Base-by-base conservation (phyloP, 2,797 vertebrate species). In the Pantherophis alleghaniensis region DNA sequence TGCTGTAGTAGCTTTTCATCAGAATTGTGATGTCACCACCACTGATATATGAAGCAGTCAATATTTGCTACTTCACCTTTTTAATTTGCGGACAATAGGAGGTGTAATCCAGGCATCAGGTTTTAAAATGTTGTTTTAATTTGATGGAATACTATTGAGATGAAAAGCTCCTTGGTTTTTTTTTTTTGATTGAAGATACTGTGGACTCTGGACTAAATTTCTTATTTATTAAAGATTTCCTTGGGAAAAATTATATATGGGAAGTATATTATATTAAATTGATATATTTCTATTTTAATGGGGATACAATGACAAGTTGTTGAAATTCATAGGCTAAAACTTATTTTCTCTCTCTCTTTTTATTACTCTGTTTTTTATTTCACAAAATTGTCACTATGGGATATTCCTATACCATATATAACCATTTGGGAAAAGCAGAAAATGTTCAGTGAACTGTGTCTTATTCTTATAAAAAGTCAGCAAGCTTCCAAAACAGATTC, bases 401-500 rank as follows among this genome's bases (percentile, higher is more conserved):
- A 51, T 88, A 56, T 28, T 9, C 0, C 0, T 47, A 18, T 32
- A 18, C 5, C 56, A 0, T 83, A 4, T 60, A 42, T 47, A 14
- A 0, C 51, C 56, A 60, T 2, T 47, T 20, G 53, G 57, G 12
- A 59, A 56, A 53, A 63, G 51, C 24, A 86, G 51, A 89, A 90
- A 32, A 87, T 57, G 51, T 74, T 61, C 53, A 90, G 11, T n/a
- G n/a, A 91, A 89, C 57, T 91, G 57, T 86, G 87, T 63, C 69
- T 16, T 53, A 59, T 83, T 63, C 57, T 79, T 56, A 32, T 53
- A 92, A 92, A 22, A 12, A 61, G 53, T 5, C 47, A 0, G 0
- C 42, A 91, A 89, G 53, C n/a, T 91, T 53, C 91, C 83, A 91
- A 96, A 97, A 93, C 66, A 88, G 93, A 91, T 86, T 96, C 92